These are phyloP conservation scores for Sepioteuthis lessoniana DNA, from an alignment of 2,888 invertebrate genomes.

Conservation along the genomic window DNA sequence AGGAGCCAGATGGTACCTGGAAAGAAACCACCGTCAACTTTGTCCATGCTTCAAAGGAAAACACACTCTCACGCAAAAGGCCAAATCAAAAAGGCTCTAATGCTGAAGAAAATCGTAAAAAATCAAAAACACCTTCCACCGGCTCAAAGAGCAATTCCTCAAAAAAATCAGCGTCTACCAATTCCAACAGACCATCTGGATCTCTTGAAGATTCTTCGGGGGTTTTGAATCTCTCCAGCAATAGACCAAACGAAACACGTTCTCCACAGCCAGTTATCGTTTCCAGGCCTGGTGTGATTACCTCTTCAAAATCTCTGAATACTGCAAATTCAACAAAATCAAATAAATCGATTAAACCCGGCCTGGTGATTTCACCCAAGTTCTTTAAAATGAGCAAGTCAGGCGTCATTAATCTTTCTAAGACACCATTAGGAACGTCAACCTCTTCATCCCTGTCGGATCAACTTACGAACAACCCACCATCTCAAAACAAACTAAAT, in stretches of 20 bases:
- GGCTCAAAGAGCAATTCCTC: neutral
- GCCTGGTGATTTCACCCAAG: conserved; percentile 36
- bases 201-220: neutral
- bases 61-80: neutral
- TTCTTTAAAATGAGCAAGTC: conserved; percentile 43
- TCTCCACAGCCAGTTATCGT: neutral
- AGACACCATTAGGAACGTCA: neutral
- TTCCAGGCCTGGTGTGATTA: neutral
- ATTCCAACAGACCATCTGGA: neutral
- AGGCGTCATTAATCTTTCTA: conserved; percentile 13
- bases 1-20: conserved; percentile 47
- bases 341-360: neutral
- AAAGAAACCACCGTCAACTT: conserved; percentile 38
- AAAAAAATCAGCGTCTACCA: neutral
- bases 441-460: neutral
- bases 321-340: neutral
- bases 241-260: neutral
- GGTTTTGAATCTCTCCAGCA: conserved; percentile 38
- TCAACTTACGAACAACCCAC: neutral
- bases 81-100: neutral
- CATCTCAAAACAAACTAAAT: neutral
- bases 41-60: neutral
- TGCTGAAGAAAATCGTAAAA: neutral
- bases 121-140: neutral
- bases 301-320: neutral